Evolutionary conservation across 2,888 invertebrate genomes (phyloP), one percentile per base, ranked within the genome.

Genomic region (Zhuqinia jingwanae): DNA sequence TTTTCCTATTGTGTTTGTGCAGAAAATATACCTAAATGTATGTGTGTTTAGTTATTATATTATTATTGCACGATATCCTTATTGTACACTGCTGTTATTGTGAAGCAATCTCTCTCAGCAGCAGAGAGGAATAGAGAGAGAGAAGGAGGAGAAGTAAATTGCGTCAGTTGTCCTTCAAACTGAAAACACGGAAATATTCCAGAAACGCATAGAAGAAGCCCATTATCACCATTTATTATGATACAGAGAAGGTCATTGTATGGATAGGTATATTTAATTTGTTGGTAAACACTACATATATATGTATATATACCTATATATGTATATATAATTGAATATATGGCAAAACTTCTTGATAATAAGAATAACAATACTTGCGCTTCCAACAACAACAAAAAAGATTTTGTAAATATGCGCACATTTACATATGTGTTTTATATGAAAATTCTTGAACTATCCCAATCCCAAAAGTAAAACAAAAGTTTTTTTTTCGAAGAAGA

Each of bases 161-260:
- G 60, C 83, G 79, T 87, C 78, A 83, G 78, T 50, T 86, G 87
- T 87, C 87, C 87, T 87, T 87, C 87, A 83, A 78, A 75, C 25
- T 15, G 53, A 87, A 79, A 87, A 87, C 87, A 87, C 82, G 87
- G 87, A 87, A 87, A 87, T 78, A 87, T 83, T 87, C 87, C 87
- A 87, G 82, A 30, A 73, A 76, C 76, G 56, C 42, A 65, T 83
- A 63, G 47, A 58, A 63, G 47, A 58, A 76, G 25, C 76, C 75
- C 63, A 79, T 79, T 76, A 85, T 65, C 77, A 60, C 42, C 76
- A 65, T 73, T 73, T 73, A 73, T 80, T 63, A n/a, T n/a, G n/a
- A 70, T 77, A 25, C 70, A 15, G n/a, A 82, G 86, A 82, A 87
- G 86, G 86, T 87, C 86, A 87, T 82, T 86, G 86, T 63, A 68